A percentile compares a stretch with the other conserved stretches of the same genome.
Evolutionary conservation across 64 coral and sea anemone species (phyloP).

Genomic region (Porites australiensis): DNA sequence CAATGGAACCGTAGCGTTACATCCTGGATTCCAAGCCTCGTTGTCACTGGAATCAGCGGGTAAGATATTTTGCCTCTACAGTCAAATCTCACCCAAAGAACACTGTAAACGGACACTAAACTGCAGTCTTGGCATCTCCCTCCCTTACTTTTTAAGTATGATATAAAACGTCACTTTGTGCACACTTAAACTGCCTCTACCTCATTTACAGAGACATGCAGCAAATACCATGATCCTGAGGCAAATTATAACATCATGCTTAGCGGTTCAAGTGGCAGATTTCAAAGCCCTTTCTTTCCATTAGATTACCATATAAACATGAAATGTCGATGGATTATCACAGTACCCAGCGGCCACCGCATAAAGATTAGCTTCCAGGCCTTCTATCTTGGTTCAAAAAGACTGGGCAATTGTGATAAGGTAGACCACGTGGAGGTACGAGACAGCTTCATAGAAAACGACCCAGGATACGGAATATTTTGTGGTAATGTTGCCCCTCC

Average conservation of each 20-base stretch:
- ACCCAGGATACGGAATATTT: slow-evolving; percentile 2
- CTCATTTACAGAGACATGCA: neutral
- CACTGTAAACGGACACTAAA: too few species aligned
- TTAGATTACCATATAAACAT: neutral
- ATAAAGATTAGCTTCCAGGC: slow-evolving; percentile 19
- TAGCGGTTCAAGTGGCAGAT: neutral
- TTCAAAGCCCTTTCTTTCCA: neutral
- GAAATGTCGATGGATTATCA: slow-evolving; percentile 37
- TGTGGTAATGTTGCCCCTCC: slow-evolving; percentile 12
- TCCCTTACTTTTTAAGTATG: too few species aligned
- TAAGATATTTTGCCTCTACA: neutral
- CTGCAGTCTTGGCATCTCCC: too few species aligned
- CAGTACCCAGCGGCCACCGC: slow-evolving; percentile 21
- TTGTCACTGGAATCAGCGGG: neutral
- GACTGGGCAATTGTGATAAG: neutral
- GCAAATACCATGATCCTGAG: neutral
- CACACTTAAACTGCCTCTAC: neutral
- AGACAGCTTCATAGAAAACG: slow-evolving; percentile 11
- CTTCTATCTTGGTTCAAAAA: slow-evolving; percentile 18
- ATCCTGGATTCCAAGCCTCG: slow-evolving; percentile 25
- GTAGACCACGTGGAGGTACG: neutral
- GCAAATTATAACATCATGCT: slow-evolving; percentile 14
- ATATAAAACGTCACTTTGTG: neutral
- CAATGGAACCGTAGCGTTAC: neutral
- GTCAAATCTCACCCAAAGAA: too few species aligned